Evolutionary conservation across 2,113 vertebrate genomes (phyloP), one percentile per base, ranked within the genome.

Genomic region (Nansenia antarctica): DNA sequence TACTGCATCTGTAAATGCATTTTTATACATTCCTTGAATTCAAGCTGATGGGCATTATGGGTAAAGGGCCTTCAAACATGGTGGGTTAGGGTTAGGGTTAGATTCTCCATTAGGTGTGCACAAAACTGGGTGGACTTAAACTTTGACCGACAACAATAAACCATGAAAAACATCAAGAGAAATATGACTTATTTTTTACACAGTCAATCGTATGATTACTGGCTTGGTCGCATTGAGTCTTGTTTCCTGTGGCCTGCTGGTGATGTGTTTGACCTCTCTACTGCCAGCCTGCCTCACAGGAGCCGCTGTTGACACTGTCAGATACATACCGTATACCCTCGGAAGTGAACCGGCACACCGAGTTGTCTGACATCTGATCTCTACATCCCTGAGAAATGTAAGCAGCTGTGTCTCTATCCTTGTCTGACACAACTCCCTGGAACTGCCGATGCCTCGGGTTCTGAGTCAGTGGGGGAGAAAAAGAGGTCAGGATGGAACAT

Each of bases 401-500:
- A 9, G 65, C 72, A 57, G 74, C 72, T 67, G 68, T 75, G 66
- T 72, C 55, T 47, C 62, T 30, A 6, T 59, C 52, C 60, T 20
- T 31, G 54, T 62, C 64, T 70, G 47, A 69, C 61, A 32, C 65
- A 0, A 65, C 64, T 70, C 73, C 55, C 49, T 70, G 62, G 57
- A 69, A 84, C 70, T 62, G 65, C 9, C 15, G 24, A 30, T 27
- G 71, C 75, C 70, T 65, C 57, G 55, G 69, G 85, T 75, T 66
- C 59, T 20, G 30, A 49, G 34, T 18, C 6, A 70, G 53, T 2
- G 24, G 73, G 59, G 62, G 57, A 55, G 65, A 84, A 77, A 84
- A 86, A 54, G 64, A 78, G 85, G 83, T 87, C 82, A 82, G 54
- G 61, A n/a, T n/a, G n/a, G n/a, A 81, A 87, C 76, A 85, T 82